Evolutionary conservation across 2,888 invertebrate genomes (phyloP), one percentile per base, ranked within the genome.

Genomic region (Tipula vernalis): DNA sequence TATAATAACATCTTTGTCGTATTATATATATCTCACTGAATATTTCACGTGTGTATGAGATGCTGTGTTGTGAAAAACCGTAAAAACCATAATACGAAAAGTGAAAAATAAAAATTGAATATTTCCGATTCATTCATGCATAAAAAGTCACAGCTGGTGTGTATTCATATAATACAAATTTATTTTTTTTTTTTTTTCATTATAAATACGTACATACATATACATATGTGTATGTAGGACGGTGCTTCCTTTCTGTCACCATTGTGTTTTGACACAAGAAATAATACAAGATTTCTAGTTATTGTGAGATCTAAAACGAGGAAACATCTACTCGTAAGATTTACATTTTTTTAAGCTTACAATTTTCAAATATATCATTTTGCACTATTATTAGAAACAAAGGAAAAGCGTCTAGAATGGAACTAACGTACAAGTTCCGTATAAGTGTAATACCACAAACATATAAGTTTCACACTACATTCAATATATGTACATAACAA

Each of bases 81-180:
- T 71, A 71, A 71, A 71, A 71, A 71, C 71, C 71, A 71, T 71
- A 71, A 71, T 71, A 71, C 28, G 28, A 71, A 28, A 71, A 71
- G 71, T 71, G 71, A 71, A 71, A 71, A 71, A 71, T 71, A 71
- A 71, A 57, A 71, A 71, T 71, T 71, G 71, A 71, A 71, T 71
- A 71, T 71, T 71, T 71, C 71, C n/a, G 71, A 71, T 71, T 71
- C 71, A 71, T 28, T 71, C 71, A 71, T 71, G 71, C 71, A 71
- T 71, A 71, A 71, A n/a, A 71, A 71, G 71, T 71, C 71, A 71
- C 71, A 71, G 71, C 28, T 71, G 71, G 71, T 28, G 71, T 28
- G 18, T 71, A 28, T 71, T 71, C 71, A 10, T 71, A 71, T 71
- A 28, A 15, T 57, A 71, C 18, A 57, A 28, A 28, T 28, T 28